Percentiles rank a stretch among this genome's conserved stretches.
Conservation (phyloP, 2,888 invertebrate species). For the Cephalotes varians region DNA sequence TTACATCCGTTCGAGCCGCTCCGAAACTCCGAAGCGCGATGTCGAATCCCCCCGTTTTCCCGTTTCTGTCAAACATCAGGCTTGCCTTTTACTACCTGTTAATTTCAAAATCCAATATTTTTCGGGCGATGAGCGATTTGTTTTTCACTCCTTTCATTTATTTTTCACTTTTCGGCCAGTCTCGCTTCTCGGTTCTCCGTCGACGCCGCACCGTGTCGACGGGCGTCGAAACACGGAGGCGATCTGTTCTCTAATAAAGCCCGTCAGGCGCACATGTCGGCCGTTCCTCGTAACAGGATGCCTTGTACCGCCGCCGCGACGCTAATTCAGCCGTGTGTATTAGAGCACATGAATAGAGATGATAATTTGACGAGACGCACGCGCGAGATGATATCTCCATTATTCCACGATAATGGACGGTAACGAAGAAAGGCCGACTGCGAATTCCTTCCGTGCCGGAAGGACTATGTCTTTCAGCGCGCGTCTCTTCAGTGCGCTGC, state of each 20-base stretch:
- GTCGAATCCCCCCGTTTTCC: background rate
- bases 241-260: conserved; percentile 38
- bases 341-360: conserved; percentile 50
- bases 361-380: conserved; percentile 41
- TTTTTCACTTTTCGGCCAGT: background rate
- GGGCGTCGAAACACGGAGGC: conserved; percentile 10
- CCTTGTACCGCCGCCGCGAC: conserved; percentile 4
- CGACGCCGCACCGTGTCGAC: background rate
- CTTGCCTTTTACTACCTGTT: background rate
- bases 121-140: background rate
- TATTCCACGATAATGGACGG: conserved; percentile 38
- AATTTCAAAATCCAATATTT: background rate
- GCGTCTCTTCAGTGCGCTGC: too few species aligned
- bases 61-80: background rate
- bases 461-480: conserved; percentile 16
- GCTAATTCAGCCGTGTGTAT: conserved; percentile 43
- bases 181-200: background rate
- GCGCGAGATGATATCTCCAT: conserved; percentile 48
- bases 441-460: background rate
- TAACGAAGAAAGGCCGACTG: conserved; percentile 13
- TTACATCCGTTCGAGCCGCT: background rate
- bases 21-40: background rate
- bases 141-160: background rate
- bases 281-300: conserved; percentile 36
- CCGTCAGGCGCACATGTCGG: conserved; percentile 40